phyloP scores from a whole-genome alignment of 2,113 vertebrate species.

The Corythoichthys haematopterus region DNA sequence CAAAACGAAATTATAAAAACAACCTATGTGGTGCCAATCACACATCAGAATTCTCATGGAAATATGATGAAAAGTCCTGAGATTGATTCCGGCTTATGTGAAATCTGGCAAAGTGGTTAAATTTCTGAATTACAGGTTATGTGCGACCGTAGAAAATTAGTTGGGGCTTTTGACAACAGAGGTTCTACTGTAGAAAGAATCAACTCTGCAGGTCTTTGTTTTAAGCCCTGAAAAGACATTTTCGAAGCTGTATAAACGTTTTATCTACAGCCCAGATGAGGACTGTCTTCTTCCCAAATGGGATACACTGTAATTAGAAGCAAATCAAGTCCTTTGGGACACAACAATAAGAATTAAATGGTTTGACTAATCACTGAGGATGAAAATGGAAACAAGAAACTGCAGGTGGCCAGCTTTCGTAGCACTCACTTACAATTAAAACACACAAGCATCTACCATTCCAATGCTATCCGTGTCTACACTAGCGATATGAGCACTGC shows the following conservation, averaged over 20 bases:
- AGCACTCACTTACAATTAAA: constrained; percentile 35
- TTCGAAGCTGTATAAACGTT: too few species aligned
- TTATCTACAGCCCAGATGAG: not conserved
- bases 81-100: not conserved
- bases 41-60: not conserved
- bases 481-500: not conserved
- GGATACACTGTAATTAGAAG: constrained; percentile 32
- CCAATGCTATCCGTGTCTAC: not conserved
- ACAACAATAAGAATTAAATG: constrained; percentile 35
- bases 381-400: constrained; percentile 40
- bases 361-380: constrained; percentile 9
- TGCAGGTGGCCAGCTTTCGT: constrained; percentile 26
- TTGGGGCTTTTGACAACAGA: not conserved
- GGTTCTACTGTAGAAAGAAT: not conserved
- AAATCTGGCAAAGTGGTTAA: not conserved
- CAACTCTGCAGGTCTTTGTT: constrained; percentile 1
- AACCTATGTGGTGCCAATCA: not conserved
- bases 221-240: not conserved
- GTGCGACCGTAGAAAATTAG: not conserved
- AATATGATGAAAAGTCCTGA: not conserved
- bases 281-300: constrained; percentile 29
- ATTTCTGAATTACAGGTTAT: not conserved
- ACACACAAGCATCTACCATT: constrained; percentile 18
- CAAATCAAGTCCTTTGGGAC: constrained; percentile 23
- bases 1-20: not conserved